A percentile compares a stretch with the other conserved stretches of the same genome.
Evolutionary conservation across 2,888 invertebrate genomes (phyloP).

Genomic region (Plebejus anna): DNA sequence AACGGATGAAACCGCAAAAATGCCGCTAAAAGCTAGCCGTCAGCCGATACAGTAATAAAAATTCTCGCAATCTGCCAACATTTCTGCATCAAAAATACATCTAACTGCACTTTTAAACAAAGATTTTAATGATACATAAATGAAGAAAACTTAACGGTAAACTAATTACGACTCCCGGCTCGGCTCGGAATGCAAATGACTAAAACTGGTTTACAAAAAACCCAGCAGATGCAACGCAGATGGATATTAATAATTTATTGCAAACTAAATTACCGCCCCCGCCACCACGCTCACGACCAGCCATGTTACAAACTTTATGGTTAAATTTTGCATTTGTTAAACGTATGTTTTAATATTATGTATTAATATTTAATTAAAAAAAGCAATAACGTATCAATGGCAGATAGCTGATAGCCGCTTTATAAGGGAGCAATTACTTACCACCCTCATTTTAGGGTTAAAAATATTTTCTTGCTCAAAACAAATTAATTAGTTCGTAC

Average conservation of each 20-base stretch:
- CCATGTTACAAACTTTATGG: not conserved
- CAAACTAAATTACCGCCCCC: not conserved
- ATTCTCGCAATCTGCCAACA: not conserved
- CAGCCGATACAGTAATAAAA: not conserved
- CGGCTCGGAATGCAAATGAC: not conserved
- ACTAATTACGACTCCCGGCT: constrained; percentile 9
- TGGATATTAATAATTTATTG: not conserved
- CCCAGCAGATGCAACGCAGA: constrained; percentile 20
- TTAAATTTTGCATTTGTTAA: no score
- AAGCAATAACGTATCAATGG: not conserved
- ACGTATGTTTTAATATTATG: no score
- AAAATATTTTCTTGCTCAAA: not conserved
- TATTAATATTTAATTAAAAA: no score
- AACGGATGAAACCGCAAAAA: not conserved
- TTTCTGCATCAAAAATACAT: not conserved
- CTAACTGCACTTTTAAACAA: not conserved
- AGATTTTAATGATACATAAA: not conserved
- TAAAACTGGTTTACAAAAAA: constrained; percentile 22
- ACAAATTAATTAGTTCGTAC: not conserved
- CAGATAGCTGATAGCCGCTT: not conserved
- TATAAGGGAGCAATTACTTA: not conserved
- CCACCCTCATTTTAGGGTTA: not conserved
- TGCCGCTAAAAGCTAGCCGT: not conserved
- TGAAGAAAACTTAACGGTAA: constrained; percentile 13
- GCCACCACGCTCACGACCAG: not conserved